phyloP scores from a whole-genome alignment of 2,888 invertebrate genomes.

The Rapana venosa region DNA sequence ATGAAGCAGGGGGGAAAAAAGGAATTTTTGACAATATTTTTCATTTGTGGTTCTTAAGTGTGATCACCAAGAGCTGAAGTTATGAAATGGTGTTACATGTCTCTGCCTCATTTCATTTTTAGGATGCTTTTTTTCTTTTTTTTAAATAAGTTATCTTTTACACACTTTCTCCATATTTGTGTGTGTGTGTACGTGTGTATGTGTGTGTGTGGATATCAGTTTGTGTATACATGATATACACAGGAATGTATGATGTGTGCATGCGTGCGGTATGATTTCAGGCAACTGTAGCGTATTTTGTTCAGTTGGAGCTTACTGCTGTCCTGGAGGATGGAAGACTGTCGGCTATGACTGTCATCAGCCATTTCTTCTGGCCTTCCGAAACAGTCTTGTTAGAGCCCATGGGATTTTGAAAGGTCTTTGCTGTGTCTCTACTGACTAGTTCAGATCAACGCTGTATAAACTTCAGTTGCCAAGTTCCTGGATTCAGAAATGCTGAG shows the following conservation, averaged over 20 bases:
- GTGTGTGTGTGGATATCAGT: background rate
- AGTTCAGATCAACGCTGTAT: too few relatives aligned
- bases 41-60: too few relatives aligned
- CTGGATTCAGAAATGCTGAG: background rate
- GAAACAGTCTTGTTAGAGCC: background rate
- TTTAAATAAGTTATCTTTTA: too few relatives aligned
- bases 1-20: too few relatives aligned
- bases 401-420: background rate
- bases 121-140: too few relatives aligned
- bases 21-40: too few relatives aligned
- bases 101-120: too few relatives aligned
- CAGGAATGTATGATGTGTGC: background rate
- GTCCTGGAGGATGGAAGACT: background rate
- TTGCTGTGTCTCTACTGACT: background rate
- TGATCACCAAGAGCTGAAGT: too few relatives aligned
- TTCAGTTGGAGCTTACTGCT: background rate
- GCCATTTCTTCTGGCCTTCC: too few relatives aligned
- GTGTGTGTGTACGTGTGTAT: background rate
- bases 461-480: background rate
- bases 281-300: background rate
- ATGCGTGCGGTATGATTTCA: background rate
- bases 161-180: too few relatives aligned
- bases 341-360: background rate
- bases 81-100: too few relatives aligned
- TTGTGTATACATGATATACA: too few relatives aligned